phyloP scores from a whole-genome alignment of 2,888 invertebrate genomes.

The Lutraria lutraria region DNA sequence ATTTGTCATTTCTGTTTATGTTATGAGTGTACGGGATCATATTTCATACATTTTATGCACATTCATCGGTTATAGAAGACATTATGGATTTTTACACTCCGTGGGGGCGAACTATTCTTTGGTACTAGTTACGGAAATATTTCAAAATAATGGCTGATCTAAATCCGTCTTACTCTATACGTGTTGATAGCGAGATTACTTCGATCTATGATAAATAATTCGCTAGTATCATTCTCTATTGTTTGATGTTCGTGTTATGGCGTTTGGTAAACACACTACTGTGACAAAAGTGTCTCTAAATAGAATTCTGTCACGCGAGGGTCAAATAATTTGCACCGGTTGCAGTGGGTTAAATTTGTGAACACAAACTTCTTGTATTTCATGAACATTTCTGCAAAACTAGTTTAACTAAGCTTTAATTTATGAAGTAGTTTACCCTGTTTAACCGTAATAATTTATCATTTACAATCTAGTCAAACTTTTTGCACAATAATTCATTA shows the following conservation, averaged over 20 bases:
- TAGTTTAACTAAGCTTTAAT: neutral
- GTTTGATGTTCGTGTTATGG: slow-evolving; percentile 36
- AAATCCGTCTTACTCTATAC: slow-evolving; percentile 20
- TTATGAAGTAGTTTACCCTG: neutral
- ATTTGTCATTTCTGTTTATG: slow-evolving; percentile 40
- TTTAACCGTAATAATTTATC: neutral
- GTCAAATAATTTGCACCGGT: slow-evolving; percentile 18
- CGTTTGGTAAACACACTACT: slow-evolving; percentile 15
- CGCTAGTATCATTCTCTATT: slow-evolving; percentile 35
- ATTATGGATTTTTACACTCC: slow-evolving; percentile 32
- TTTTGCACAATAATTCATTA: slow-evolving; percentile 14
- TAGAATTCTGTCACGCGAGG: slow-evolving; percentile 40
- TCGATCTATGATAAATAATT: slow-evolving; percentile 43
- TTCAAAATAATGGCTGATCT: slow-evolving; percentile 28
- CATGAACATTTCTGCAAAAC: neutral
- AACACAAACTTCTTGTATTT: neutral
- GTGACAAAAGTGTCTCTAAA: slow-evolving; percentile 2
- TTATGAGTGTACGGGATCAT: slow-evolving; percentile 18
- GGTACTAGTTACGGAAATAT: slow-evolving; percentile 52
- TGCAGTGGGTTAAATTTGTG: neutral
- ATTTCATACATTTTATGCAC: slow-evolving; percentile 33
- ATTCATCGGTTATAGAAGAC: slow-evolving; percentile 24
- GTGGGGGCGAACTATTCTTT: slow-evolving; percentile 38
- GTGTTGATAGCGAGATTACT: slow-evolving; percentile 12
- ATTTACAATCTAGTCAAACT: neutral